phyloP scores from a whole-genome alignment of 2,888 invertebrate genomes.

The Aproaerema taeniolella region DNA sequence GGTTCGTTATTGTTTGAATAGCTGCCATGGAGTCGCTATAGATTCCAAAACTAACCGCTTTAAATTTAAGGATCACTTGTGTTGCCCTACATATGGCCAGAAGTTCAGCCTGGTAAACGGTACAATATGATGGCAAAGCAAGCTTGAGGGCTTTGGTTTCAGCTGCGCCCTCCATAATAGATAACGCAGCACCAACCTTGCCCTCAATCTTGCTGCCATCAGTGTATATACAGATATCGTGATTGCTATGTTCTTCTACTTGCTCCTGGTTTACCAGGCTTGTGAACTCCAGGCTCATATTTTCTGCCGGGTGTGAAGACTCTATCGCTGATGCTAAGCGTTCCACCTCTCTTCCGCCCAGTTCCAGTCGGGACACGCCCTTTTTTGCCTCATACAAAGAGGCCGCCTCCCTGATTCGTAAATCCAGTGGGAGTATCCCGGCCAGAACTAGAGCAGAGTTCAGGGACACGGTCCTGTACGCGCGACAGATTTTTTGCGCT shows the following conservation, averaged over 20 bases:
- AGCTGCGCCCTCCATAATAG: background rate
- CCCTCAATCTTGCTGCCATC: constrained; percentile 20
- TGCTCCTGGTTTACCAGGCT: constrained; percentile 8
- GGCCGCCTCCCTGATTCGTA: background rate
- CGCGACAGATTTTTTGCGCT: constrained; percentile 13
- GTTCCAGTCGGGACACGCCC: background rate
- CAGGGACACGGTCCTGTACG: constrained; percentile 17
- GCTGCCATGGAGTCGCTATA: constrained; percentile 6
- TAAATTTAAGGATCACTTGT: background rate
- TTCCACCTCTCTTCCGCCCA: background rate
- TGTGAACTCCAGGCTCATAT: background rate
- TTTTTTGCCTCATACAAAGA: background rate
- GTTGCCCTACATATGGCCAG: background rate
- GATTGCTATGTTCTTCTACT: background rate
- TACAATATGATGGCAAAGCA: constrained; percentile 1
- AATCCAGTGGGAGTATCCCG: constrained; percentile 3
- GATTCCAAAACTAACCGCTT: background rate
- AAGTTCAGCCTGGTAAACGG: constrained; percentile 10
- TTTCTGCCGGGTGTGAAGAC: background rate
- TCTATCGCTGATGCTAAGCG: background rate
- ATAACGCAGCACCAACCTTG: constrained; percentile 12
- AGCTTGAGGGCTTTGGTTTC: constrained; percentile 4
- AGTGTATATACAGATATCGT: constrained; percentile 10
- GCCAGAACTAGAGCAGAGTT: constrained; percentile 13
- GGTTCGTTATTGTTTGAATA: constrained; percentile 3